These are phyloP conservation scores for Bombus cullumanus DNA, from an alignment of 1,140 invertebrate genomes.

Conservation along the genomic window DNA sequence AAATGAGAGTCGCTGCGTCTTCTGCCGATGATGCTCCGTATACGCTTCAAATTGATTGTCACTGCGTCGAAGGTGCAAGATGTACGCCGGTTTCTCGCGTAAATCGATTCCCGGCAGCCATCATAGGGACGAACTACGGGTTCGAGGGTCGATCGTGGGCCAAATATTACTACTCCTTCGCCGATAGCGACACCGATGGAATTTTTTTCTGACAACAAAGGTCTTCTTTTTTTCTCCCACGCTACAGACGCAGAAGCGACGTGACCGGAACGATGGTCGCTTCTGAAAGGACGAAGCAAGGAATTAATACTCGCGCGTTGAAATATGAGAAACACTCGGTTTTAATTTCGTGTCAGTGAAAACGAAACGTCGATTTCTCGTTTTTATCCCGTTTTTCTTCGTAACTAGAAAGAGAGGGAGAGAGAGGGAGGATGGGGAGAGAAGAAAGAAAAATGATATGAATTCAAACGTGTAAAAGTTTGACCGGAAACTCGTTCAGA, in stretches of 20 bases:
- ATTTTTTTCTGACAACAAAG: not conserved
- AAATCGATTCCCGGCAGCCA: conserved; percentile 32
- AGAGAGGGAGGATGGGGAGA: no score
- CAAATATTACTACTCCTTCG: conserved; percentile 26
- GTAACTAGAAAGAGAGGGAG: not conserved
- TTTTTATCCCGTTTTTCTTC: not conserved
- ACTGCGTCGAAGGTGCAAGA: conserved; percentile 60
- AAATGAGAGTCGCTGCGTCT: conserved; percentile 38
- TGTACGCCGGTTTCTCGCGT: conserved; percentile 44
- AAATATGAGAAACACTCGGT: conserved; percentile 36
- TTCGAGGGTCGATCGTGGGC: conserved; percentile 11
- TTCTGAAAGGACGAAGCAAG: not conserved
- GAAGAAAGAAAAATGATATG: no score
- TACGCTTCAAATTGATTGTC: conserved; percentile 59
- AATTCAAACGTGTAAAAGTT: not conserved
- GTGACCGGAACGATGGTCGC: conserved; percentile 3
- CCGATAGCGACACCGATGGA: conserved; percentile 1
- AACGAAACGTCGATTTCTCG: conserved; percentile 40
- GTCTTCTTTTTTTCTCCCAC: not conserved
- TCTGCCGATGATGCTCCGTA: conserved; percentile 1
- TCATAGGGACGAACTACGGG: not conserved
- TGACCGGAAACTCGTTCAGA: not conserved
- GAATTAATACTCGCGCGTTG: conserved; percentile 43
- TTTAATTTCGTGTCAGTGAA: conserved; percentile 28
- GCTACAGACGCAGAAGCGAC: conserved; percentile 2